Conservation (phyloP, 2,797 vertebrate genomes). For the Momotus momota region DNA sequence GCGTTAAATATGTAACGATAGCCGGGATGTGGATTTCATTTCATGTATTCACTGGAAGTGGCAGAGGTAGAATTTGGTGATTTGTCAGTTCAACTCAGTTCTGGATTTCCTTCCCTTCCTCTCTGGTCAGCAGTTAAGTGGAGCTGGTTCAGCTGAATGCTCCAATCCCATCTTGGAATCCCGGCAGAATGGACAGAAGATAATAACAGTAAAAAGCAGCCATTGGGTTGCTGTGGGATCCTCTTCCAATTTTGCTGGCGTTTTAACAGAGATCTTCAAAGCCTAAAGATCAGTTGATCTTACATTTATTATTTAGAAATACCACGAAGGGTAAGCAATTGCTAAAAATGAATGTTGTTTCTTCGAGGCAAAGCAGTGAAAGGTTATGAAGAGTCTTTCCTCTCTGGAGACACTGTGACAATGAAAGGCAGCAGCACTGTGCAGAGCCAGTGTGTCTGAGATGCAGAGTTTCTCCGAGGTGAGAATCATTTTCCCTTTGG, state of each 20-base stretch:
- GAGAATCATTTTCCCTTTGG: neutral
- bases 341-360: neutral
- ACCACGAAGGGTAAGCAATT: neutral
- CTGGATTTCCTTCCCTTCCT: neutral
- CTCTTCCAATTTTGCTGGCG: neutral
- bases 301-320: neutral
- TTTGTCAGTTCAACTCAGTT: accelerated
- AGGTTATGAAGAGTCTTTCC: neutral
- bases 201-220: neutral
- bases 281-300: neutral
- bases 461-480: accelerated
- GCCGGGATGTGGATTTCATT: neutral
- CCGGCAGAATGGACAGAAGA: accelerated
- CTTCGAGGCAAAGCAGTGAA: neutral
- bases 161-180: neutral
- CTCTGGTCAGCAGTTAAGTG: neutral
- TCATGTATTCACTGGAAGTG: neutral
- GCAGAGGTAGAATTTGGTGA: neutral
- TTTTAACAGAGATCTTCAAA: neutral
- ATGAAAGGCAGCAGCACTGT: neutral
- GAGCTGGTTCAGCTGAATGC: neutral
- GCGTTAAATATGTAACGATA: neutral
- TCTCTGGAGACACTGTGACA: neutral
- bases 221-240: accelerated
- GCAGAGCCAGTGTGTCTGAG: no score